phyloP scores from a whole-genome alignment of 2,113 vertebrate species.

The Ellobius talpinus region DNA sequence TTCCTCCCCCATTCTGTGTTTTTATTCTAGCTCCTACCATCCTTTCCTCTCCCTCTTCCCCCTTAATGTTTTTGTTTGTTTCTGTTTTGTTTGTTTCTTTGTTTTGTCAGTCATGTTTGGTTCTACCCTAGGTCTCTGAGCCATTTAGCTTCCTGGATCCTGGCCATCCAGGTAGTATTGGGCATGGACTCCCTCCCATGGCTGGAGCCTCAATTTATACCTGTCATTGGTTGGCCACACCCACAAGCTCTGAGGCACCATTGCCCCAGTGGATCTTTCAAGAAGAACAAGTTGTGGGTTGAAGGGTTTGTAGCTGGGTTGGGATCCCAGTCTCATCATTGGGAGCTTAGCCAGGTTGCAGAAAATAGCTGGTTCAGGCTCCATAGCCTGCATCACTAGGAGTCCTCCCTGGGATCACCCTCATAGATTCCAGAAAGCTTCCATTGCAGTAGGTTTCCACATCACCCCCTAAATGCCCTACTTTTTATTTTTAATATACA shows the following conservation, averaged over 20 bases:
- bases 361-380: background rate
- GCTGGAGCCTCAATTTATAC: background rate
- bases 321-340: background rate
- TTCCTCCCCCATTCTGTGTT: background rate
- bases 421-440: background rate
- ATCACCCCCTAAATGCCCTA: background rate
- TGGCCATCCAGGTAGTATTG: background rate
- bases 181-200: background rate
- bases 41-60: background rate
- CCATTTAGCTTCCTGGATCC: background rate
- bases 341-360: background rate
- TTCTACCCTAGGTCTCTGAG: background rate
- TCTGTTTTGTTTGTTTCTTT: too few relatives aligned
- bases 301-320: background rate
- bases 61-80: background rate
- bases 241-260: background rate
- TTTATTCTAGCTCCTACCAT: background rate
- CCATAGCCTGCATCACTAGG: background rate
- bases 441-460: background rate
- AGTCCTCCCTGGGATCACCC: background rate
- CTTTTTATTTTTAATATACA: background rate
- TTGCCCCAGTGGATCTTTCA: background rate
- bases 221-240: background rate
- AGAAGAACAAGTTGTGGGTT: background rate
- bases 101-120: background rate